A percentile compares a stretch with the other conserved stretches of the same genome.
These are phyloP conservation scores for Nasonia oneida DNA, from an alignment of 2,888 invertebrate species.

Conservation along the genomic window DNA sequence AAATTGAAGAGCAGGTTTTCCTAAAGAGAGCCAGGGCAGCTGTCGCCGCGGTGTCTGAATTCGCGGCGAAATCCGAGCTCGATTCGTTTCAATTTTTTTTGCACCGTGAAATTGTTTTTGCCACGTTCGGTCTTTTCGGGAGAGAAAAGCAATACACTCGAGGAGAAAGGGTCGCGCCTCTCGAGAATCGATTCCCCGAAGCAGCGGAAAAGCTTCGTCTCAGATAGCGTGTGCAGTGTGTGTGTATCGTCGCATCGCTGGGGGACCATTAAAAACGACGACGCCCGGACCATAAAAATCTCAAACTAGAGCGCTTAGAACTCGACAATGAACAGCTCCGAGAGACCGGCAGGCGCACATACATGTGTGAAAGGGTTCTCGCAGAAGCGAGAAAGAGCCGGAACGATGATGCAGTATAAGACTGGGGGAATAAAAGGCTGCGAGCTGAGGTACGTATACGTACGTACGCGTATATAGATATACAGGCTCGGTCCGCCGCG, in stretches of 20 bases:
- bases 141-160: neutral
- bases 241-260: neutral
- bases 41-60: slow-evolving; percentile 9
- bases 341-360: neutral
- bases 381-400: slow-evolving; percentile 54
- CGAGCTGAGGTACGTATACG: neutral
- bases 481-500: slow-evolving; percentile 1
- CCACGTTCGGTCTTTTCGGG: neutral
- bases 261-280: slow-evolving; percentile 28
- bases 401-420: slow-evolving; percentile 56
- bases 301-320: slow-evolving; percentile 18
- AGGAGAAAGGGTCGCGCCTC: neutral
- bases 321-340: slow-evolving; percentile 46
- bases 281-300: slow-evolving; percentile 41
- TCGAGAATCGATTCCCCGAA: neutral
- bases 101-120: neutral
- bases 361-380: slow-evolving; percentile 51
- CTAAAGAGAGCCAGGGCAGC: neutral
- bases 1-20: slow-evolving; percentile 30
- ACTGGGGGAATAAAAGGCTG: slow-evolving; percentile 55
- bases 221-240: neutral
- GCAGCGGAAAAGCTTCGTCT: neutral
- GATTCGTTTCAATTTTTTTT: neutral
- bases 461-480: neutral
- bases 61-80: neutral